phyloP scores from a whole-genome alignment of 1,140 invertebrate species.

The Drosophila jambulina region DNA sequence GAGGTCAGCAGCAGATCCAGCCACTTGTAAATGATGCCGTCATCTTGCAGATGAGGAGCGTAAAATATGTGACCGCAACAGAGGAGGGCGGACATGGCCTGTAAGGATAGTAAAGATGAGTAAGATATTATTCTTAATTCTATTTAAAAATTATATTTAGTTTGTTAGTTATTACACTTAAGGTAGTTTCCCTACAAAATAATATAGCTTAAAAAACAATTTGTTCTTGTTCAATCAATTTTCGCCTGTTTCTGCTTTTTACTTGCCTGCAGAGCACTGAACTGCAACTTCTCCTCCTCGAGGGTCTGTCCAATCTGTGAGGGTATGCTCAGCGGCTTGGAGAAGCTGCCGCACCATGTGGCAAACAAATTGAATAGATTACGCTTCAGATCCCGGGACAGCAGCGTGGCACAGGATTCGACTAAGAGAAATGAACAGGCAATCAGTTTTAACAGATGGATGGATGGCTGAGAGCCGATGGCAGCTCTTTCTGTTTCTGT shows the following conservation, averaged over 20 bases:
- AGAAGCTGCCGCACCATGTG: constrained; percentile 95
- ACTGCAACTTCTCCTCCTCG: constrained; percentile 88
- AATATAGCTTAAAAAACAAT: too few species aligned
- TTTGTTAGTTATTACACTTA: too few species aligned
- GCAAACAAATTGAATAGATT: constrained; percentile 97
- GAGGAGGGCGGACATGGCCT: constrained; percentile 97
- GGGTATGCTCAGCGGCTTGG: constrained; percentile 86
- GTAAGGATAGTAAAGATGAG: constrained; percentile 38
- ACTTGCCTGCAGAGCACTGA: constrained; percentile 91
- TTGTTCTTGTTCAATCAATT: too few species aligned
- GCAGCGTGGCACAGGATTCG: constrained; percentile 92
- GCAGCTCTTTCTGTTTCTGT: constrained; percentile 5
- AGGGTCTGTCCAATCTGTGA: constrained; percentile 78
- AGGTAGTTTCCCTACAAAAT: too few species aligned
- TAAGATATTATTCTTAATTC: too few species aligned
- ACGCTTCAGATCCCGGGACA: constrained; percentile 94
- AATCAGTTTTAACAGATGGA: constrained; percentile 28
- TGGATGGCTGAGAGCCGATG: not conserved
- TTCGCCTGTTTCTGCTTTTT: not conserved
- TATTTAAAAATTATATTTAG: too few species aligned
- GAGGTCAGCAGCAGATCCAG: constrained; percentile 95
- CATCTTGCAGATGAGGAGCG: constrained; percentile 92
- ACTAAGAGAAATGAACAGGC: constrained; percentile 87
- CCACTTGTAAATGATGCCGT: constrained; percentile 97
- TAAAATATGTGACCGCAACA: constrained; percentile 98